Percentiles rank a stretch among this genome's conserved stretches.
Evolutionary conservation across 1,140 invertebrate species (phyloP).

Genomic region (Trichonephila clavipes): DNA sequence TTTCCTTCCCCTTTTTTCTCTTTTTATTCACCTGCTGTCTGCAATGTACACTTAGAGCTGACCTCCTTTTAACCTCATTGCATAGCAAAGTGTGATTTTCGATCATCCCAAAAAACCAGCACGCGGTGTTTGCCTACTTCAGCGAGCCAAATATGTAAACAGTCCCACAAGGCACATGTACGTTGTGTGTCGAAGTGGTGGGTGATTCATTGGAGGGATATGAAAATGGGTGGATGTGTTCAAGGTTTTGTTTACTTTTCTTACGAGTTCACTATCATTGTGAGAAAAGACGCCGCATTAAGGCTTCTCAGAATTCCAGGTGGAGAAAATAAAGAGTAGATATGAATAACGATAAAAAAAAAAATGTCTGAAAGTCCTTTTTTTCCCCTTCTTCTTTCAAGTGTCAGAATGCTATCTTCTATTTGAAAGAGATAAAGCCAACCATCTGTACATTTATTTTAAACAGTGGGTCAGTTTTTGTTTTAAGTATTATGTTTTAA

Average conservation of each 20-base stretch:
- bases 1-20: not conserved
- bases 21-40: slow-evolving; percentile 46
- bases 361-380: not conserved
- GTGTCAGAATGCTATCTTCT: no score
- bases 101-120: slow-evolving; percentile 5
- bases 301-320: slow-evolving; percentile 17
- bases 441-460: no score
- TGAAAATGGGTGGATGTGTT: slow-evolving; percentile 21
- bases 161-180: slow-evolving; percentile 25
- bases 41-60: slow-evolving; percentile 28
- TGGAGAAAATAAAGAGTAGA: not conserved
- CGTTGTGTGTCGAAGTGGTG: slow-evolving; percentile 15
- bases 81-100: slow-evolving; percentile 19
- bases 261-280: slow-evolving; percentile 36
- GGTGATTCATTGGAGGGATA: slow-evolving; percentile 27
- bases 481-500: no score
- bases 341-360: not conserved
- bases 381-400: no score
- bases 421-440: no score
- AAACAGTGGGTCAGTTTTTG: no score
- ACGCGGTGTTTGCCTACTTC: slow-evolving; percentile 31
- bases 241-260: slow-evolving; percentile 35
- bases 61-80: slow-evolving; percentile 55
- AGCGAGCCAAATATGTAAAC: slow-evolving; percentile 35
- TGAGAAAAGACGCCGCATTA: not conserved